phyloP scores from a whole-genome alignment of 1,140 invertebrate species.

The Drosophila watanabei region DNA sequence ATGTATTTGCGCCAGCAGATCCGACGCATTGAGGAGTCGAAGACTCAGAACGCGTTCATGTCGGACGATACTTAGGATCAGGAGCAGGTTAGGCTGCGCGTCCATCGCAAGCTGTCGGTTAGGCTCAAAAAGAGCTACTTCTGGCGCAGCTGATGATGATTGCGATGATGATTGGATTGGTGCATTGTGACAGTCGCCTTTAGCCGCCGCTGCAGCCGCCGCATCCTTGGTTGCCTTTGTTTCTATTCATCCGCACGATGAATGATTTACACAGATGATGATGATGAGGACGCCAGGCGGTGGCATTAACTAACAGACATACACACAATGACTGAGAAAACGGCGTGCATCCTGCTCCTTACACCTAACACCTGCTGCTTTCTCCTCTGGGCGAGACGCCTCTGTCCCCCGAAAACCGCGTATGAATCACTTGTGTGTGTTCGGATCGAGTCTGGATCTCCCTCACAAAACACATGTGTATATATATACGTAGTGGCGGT shows the following conservation, averaged over 20 bases:
- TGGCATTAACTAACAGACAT: constrained; percentile 4
- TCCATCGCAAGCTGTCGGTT: constrained; percentile 79
- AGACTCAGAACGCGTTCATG: constrained; percentile 95
- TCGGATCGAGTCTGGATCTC: constrained; percentile 22
- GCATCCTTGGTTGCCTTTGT: constrained; percentile 29
- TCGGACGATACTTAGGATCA: constrained; percentile 86
- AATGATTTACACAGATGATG: constrained; percentile 2
- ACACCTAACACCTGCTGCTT: constrained; percentile 19
- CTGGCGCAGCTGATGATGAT: constrained; percentile 80
- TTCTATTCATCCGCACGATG: constrained; percentile 1
- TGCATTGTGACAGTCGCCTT: constrained; percentile 10
- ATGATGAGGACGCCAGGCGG: constrained; percentile 21
- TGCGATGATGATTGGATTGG: constrained; percentile 53
- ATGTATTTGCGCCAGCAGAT: constrained; percentile 96
- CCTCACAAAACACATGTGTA: not conserved
- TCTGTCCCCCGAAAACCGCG: constrained; percentile 14
- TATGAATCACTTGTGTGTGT: constrained; percentile 35
- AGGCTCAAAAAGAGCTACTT: constrained; percentile 79
- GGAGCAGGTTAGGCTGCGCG: constrained; percentile 82
- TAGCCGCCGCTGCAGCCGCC: not conserved
- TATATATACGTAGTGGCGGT: constrained; percentile 22
- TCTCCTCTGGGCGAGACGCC: constrained; percentile 21
- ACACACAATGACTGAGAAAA: constrained; percentile 32
- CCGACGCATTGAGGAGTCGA: constrained; percentile 94
- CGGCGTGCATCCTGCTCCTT: constrained; percentile 45